Conservation (phyloP, 1,140 invertebrate species). For the Aphaenogaster ashmeadi region DNA sequence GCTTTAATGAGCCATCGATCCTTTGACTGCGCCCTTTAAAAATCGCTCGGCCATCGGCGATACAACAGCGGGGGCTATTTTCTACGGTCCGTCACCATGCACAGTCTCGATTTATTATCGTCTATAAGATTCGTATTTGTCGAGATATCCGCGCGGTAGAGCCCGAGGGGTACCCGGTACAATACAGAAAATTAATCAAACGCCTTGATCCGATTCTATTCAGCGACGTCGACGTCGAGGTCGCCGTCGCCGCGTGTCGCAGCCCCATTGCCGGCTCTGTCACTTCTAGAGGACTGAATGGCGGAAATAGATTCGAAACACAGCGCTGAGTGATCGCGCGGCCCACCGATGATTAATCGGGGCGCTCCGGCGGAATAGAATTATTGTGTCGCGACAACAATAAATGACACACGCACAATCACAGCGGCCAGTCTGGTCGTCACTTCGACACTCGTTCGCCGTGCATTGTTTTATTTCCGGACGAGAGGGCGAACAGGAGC, state of each 20-base stretch:
- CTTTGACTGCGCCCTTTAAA: not conserved
- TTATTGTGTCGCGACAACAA: conserved; percentile 70
- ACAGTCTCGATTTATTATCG: conserved; percentile 21
- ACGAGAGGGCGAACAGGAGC: conserved; percentile 7
- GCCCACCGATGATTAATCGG: conserved; percentile 61
- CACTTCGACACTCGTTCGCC: conserved; percentile 56
- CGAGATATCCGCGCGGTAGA: too few relatives aligned
- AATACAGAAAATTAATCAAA: conserved; percentile 56
- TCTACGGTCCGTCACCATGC: not conserved
- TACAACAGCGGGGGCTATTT: not conserved
- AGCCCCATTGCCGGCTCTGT: conserved; percentile 30
- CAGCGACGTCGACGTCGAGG: not conserved
- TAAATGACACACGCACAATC: conserved; percentile 70
- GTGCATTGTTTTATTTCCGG: conserved; percentile 55
- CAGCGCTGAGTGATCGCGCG: conserved; percentile 51
- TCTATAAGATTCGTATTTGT: conserved; percentile 15
- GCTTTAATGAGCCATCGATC: not conserved
- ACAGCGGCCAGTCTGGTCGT: conserved; percentile 6
- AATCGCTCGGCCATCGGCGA: not conserved
- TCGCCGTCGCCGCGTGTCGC: not conserved
- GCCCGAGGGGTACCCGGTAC: not conserved
- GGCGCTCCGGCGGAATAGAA: conserved; percentile 54
- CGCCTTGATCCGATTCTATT: conserved; percentile 38
- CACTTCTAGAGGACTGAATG: conserved; percentile 35
- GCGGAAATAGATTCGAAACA: conserved; percentile 64